Conservation (phyloP, 2,797 vertebrate genomes). For the Bradypodion ventrale region DNA sequence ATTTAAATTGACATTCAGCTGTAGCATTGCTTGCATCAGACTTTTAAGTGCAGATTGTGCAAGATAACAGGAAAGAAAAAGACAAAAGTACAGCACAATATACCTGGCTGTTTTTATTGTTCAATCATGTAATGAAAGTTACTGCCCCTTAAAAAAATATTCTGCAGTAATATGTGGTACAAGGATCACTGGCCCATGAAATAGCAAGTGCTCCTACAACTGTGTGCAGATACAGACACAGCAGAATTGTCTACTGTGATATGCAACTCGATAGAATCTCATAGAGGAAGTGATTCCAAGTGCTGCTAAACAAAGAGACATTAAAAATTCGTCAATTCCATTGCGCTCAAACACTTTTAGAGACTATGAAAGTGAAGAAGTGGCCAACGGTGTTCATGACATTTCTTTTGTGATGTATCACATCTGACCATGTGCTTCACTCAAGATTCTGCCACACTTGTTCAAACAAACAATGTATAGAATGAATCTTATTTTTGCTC, state of each 20-base stretch:
- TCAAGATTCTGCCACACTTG: not conserved
- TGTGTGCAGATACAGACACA: not conserved
- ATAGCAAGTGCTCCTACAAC: not conserved
- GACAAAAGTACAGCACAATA: too few relatives aligned
- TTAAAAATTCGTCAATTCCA: not conserved
- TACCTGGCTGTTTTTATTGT: not conserved
- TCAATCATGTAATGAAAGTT: not conserved
- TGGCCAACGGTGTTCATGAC: not conserved
- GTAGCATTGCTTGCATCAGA: not conserved
- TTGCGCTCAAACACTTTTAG: fast-evolving
- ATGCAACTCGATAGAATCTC: not conserved
- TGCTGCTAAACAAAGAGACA: constrained; percentile 22
- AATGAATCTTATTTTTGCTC: not conserved
- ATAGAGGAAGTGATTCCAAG: constrained; percentile 1
- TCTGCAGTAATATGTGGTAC: not conserved
- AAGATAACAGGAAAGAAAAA: not conserved
- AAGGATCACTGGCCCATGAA: not conserved
- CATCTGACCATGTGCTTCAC: not conserved
- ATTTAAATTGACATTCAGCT: too few relatives aligned
- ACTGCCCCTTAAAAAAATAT: not conserved
- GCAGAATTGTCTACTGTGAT: not conserved
- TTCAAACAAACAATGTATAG: not conserved
- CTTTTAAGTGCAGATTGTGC: too few relatives aligned
- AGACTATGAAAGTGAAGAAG: constrained; percentile 16
- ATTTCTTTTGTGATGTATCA: not conserved